Base-by-base conservation (phyloP, 2,888 invertebrate genomes). In the Ichneumon xanthorius region DNA sequence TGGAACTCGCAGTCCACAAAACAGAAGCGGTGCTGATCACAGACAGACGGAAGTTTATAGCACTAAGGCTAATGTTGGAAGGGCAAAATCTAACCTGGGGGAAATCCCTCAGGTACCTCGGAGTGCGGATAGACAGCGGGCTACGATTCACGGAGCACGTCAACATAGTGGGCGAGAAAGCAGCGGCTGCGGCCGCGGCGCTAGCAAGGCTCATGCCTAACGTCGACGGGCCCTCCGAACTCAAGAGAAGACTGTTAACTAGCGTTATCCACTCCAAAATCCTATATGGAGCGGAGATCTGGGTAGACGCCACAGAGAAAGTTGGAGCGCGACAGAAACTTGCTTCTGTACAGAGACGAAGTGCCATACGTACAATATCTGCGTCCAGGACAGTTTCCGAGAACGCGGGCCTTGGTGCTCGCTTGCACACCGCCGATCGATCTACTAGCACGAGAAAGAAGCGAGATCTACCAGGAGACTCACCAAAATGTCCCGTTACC, bases 141-240 rank as follows among this genome's bases (percentile, higher is more conserved):
- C 40, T 67, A 1, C 26, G 73, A 5, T 75, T 48, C 11, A 30
- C 37, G 2, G n/a, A 75, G 1, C 63, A 75, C 0, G 48, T 40
- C 19, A 9, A 14, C 11, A 3, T 26, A 33, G 22, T 6, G 11
- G 1, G 53, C 0, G 53, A 70, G 4, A 71, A 76, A 22, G 45
- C 77, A 14, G 70, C 82, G 0, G 6, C 33, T 9, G 14, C 45
- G 9, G 40, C 45, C 4, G 65, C 81, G 19, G 75, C 65, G 1
- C 80, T 88, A 4, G 78, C 72, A 14, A 40, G 86, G 50, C 37
- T 88, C 1, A 87, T 87, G 87, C 81, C 87, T 14, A 88, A 88
- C 79, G 58, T 85, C 7, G 79, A 70, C 1, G 87, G 88, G 2
- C 85, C 82, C 0, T 48, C 53, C 1, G 58, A 77, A 5, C 16